Conservation (phyloP, 2,113 vertebrate genomes). For the Oryzias melastigma region DNA sequence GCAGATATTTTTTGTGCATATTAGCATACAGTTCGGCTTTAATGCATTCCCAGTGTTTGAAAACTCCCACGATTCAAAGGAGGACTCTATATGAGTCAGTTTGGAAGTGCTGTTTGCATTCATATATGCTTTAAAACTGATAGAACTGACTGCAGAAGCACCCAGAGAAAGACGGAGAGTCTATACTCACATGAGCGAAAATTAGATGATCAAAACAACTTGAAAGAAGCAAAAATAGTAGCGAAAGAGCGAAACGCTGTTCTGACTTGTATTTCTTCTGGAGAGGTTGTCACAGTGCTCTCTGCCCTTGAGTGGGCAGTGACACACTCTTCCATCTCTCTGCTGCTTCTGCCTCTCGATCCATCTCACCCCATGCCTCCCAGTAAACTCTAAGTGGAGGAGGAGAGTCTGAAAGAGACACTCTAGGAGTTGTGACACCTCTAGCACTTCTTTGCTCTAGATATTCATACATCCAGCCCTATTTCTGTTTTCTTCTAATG, state of each 20-base stretch:
- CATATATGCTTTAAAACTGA: too few relatives aligned
- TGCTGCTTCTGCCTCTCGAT: slow-evolving; percentile 19
- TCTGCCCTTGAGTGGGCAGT: slow-evolving; percentile 65
- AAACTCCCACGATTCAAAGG: too few relatives aligned
- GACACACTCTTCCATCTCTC: slow-evolving; percentile 39
- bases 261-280: slow-evolving; percentile 24
- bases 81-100: too few relatives aligned
- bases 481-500: background rate
- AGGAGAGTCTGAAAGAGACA: slow-evolving; percentile 45
- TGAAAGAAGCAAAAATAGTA: background rate
- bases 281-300: slow-evolving; percentile 54
- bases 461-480: slow-evolving; percentile 37
- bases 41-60: too few relatives aligned
- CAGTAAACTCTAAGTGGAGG: slow-evolving; percentile 33
- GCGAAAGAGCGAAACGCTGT: slow-evolving; percentile 7
- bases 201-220: background rate
- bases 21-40: too few relatives aligned
- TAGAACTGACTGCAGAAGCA: too few relatives aligned
- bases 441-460: slow-evolving; percentile 20
- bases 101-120: too few relatives aligned
- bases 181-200: too few relatives aligned
- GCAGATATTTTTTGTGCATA: too few relatives aligned
- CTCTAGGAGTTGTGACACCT: slow-evolving; percentile 30
- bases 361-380: slow-evolving; percentile 39
- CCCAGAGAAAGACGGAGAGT: too few relatives aligned